These are phyloP conservation scores for Allochrocebus solatus DNA, from an alignment of 2,797 vertebrate species.

Conservation along the genomic window DNA sequence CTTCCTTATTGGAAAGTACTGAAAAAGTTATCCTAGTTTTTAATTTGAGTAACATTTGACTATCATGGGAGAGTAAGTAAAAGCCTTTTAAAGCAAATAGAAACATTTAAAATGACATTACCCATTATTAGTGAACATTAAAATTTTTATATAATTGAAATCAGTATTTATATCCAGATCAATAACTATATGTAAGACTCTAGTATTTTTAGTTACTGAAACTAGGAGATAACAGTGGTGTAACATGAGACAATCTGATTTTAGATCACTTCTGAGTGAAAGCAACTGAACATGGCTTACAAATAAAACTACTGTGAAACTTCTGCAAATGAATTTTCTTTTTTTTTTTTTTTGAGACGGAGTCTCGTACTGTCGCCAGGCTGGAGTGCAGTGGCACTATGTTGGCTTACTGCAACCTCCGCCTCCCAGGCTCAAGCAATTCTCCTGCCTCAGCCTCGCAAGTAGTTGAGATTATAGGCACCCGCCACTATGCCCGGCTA, in stretches of 20 bases:
- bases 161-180: not conserved
- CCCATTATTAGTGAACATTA: not conserved
- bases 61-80: not conserved
- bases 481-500: not conserved
- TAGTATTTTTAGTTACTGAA: conserved; percentile 57
- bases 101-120: not conserved
- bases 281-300: not conserved
- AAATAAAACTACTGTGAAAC: not conserved
- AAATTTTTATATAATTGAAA: not conserved
- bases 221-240: not conserved
- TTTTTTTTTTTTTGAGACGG: not conserved
- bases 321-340: not conserved
- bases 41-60: not conserved
- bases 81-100: not conserved
- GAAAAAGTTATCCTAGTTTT: conserved; percentile 65
- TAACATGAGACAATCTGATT: not conserved
- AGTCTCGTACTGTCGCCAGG: not conserved
- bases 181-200: conserved; percentile 37
- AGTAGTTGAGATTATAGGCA: not conserved
- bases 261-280: not conserved
- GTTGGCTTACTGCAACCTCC: not conserved
- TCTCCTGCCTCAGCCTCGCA: not conserved
- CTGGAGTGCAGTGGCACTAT: not conserved
- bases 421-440: not conserved
- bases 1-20: conserved; percentile 41